phyloP scores from a whole-genome alignment of 2,888 invertebrate species.

The Pterostichus madidus region DNA sequence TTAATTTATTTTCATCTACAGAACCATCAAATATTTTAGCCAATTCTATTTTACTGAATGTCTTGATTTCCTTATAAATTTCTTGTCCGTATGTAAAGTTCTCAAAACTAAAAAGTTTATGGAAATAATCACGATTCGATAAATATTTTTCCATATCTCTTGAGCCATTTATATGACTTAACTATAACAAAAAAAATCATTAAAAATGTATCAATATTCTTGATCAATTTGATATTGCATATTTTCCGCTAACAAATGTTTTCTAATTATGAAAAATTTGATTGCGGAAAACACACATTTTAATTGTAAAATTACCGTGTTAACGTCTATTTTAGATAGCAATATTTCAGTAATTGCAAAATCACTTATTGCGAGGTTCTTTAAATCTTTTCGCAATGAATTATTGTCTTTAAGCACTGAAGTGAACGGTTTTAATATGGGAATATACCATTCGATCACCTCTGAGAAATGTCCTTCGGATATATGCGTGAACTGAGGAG shows the following conservation, averaged over 20 bases:
- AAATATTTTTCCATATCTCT: slow-evolving; percentile 55
- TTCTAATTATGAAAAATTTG: no score
- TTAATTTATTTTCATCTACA: slow-evolving; percentile 42
- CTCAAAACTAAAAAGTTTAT: slow-evolving; percentile 50
- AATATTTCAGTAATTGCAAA: slow-evolving; percentile 18
- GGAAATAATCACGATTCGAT: slow-evolving; percentile 3
- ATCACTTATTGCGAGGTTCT: neutral
- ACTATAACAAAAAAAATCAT: slow-evolving; percentile 45
- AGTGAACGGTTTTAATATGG: slow-evolving; percentile 32
- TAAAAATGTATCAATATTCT: no score
- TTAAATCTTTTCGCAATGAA: slow-evolving; percentile 34
- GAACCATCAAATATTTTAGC: slow-evolving; percentile 26
- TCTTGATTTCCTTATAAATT: slow-evolving; percentile 37
- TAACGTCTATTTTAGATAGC: slow-evolving; percentile 47
- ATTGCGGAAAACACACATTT: no score
- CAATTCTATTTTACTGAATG: slow-evolving; percentile 15
- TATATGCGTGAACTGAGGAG: slow-evolving; percentile 30
- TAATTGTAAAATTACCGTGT: slow-evolving; percentile 28
- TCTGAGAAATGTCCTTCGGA: slow-evolving; percentile 18
- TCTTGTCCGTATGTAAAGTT: slow-evolving; percentile 5
- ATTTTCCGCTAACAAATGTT: no score
- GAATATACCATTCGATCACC: slow-evolving; percentile 47
- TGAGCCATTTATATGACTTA: slow-evolving; percentile 21
- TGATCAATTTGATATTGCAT: neutral
- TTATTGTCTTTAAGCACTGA: slow-evolving; percentile 22